phyloP scores from a whole-genome alignment of 23 tunicate species.

The Trididemnum miniatum region DNA sequence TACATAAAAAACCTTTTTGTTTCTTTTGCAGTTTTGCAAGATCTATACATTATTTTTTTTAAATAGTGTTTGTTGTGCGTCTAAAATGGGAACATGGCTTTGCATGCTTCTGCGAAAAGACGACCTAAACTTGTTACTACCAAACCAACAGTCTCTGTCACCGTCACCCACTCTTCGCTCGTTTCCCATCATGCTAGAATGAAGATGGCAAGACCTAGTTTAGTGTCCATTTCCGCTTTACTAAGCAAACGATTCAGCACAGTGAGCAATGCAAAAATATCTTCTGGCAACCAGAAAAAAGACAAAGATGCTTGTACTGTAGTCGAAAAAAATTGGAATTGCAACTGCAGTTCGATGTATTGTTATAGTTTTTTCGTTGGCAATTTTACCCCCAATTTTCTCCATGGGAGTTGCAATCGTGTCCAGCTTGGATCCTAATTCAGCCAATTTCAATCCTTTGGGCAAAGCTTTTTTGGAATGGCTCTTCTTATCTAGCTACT shows the following conservation, averaged over 20 bases:
- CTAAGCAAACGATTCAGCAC: neutral
- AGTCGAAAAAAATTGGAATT: too few species aligned
- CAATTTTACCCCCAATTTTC: slow-evolving; percentile 24
- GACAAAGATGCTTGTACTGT: too few species aligned
- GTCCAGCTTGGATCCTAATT: slow-evolving; percentile 8
- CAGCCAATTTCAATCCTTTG: slow-evolving; percentile 9
- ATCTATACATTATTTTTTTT: too few species aligned
- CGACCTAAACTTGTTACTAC: neutral
- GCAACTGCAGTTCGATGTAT: slow-evolving; percentile 27
- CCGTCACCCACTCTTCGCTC: too few species aligned
- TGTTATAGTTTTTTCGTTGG: slow-evolving; percentile 31
- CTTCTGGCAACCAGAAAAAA: too few species aligned
- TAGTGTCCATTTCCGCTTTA: neutral
- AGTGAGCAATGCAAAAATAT: neutral
- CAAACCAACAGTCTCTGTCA: neutral
- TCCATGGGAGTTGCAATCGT: slow-evolving; percentile 5
- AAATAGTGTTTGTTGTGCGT: neutral
- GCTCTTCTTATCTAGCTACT: slow-evolving; percentile 33
- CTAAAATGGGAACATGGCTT: neutral
- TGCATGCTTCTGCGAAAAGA: neutral
- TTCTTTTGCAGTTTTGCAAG: neutral
- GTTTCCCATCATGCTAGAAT: too few species aligned
- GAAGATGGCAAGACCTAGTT: neutral
- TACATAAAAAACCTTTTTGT: too few species aligned
- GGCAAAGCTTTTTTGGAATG: slow-evolving; percentile 41